phyloP scores from a whole-genome alignment of 2,888 invertebrate genomes.

The Amiota minor region DNA sequence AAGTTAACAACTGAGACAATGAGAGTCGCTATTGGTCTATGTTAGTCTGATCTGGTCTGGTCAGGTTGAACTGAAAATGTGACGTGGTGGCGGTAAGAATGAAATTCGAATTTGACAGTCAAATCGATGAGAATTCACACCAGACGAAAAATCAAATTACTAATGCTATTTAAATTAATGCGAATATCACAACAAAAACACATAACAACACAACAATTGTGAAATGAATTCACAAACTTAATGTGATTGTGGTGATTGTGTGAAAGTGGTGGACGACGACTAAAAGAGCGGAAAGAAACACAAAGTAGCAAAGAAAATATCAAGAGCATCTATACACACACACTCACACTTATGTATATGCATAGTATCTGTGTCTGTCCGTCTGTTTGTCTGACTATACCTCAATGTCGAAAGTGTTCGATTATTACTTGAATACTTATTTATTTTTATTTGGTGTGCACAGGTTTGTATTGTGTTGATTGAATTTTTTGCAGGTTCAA shows the following conservation, averaged over 20 bases:
- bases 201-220: neutral
- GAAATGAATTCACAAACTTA: neutral
- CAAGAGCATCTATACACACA: neutral
- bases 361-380: too few species aligned
- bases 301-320: neutral
- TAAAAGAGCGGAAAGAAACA: neutral
- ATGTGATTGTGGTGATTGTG: too few species aligned
- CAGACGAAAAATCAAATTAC: constrained; percentile 17
- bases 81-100: constrained; percentile 4
- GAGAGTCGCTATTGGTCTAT: neutral
- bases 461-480: neutral
- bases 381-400: too few species aligned
- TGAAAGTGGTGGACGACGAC: neutral
- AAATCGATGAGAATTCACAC: constrained; percentile 12
- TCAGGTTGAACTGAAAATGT: neutral
- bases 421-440: constrained; percentile 1
- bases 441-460: constrained; percentile 11
- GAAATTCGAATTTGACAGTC: constrained; percentile 24
- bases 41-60: neutral
- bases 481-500: constrained; percentile 22
- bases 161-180: constrained; percentile 26
- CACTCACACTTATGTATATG: too few species aligned
- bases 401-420: neutral
- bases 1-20: constrained; percentile 10
- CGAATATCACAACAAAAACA: constrained; percentile 20